These are phyloP conservation scores for Caiman crocodilus DNA, from an alignment of 2,797 vertebrate genomes.

Conservation along the genomic window DNA sequence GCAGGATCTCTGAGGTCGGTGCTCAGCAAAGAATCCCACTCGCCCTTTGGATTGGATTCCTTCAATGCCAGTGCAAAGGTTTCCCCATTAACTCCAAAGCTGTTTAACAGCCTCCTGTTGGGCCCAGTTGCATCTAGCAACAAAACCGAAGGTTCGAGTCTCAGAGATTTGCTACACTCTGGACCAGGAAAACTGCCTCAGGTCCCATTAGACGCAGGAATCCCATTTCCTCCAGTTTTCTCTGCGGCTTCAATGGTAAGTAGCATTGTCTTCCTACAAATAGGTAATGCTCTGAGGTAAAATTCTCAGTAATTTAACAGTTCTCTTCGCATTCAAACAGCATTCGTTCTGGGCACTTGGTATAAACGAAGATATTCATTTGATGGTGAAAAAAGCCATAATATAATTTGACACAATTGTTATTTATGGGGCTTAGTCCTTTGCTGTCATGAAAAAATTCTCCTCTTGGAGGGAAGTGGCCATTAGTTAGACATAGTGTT, in stretches of 20 bases:
- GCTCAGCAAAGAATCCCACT: constrained; percentile 92
- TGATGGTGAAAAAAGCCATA: background rate
- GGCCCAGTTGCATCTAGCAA: constrained; percentile 92
- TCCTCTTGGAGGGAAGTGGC: background rate
- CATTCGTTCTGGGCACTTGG: background rate
- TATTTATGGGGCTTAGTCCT: background rate
- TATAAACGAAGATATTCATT: background rate
- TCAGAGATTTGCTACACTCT: constrained; percentile 96
- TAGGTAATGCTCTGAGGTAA: background rate
- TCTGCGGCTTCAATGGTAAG: constrained; percentile 90
- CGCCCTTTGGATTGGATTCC: constrained; percentile 94
- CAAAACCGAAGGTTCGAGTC: constrained; percentile 96
- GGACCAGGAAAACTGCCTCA: constrained; percentile 96
- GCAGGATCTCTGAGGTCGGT: constrained; percentile 92
- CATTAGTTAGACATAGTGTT: background rate
- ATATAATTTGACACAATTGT: background rate
- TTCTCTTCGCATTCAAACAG: background rate
- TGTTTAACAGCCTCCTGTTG: constrained; percentile 97
- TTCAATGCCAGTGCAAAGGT: constrained; percentile 87
- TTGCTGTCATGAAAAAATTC: background rate
- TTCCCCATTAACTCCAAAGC: constrained; percentile 92
- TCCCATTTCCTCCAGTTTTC: constrained; percentile 97
- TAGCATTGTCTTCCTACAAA: constrained; percentile 51
- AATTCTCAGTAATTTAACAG: background rate
- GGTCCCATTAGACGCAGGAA: constrained; percentile 89